Evolutionary conservation across 2,113 vertebrate genomes (phyloP).

Genomic region (Rhodinocichla rosea): DNA sequence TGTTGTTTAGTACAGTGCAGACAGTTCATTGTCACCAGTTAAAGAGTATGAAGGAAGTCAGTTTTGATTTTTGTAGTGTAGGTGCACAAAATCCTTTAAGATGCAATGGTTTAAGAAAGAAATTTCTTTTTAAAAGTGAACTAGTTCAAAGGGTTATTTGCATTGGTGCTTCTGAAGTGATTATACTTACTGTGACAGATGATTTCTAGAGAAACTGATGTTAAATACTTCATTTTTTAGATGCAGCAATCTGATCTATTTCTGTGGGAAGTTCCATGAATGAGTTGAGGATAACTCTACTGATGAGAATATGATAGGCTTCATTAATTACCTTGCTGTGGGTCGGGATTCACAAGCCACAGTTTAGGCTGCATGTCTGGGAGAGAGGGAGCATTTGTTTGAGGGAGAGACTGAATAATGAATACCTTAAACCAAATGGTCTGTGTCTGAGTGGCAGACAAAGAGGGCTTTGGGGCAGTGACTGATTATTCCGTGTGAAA

Average conservation of each 20-base stretch:
- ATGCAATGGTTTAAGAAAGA: background rate
- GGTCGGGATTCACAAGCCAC: background rate
- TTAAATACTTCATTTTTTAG: background rate
- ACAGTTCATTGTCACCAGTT: background rate
- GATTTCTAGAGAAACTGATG: background rate
- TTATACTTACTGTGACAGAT: background rate
- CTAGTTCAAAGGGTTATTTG: background rate
- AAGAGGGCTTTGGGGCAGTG: conserved; percentile 31
- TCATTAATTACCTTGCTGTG: conserved; percentile 24
- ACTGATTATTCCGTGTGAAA: background rate
- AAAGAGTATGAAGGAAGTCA: background rate
- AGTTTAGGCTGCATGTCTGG: background rate
- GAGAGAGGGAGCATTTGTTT: background rate
- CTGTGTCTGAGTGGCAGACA: conserved; percentile 59
- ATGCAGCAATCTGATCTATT: background rate
- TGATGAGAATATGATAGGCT: background rate
- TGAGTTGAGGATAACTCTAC: background rate
- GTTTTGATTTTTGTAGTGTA: background rate
- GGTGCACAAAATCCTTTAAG: background rate
- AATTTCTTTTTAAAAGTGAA: background rate
- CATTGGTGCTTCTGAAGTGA: background rate
- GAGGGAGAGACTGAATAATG: background rate
- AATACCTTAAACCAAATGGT: conserved; percentile 61
- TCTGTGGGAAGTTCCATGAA: background rate
- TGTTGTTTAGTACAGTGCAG: background rate